These are phyloP conservation scores for Acromyrmex echinatior DNA, from an alignment of 1,140 invertebrate species.

Conservation along the genomic window DNA sequence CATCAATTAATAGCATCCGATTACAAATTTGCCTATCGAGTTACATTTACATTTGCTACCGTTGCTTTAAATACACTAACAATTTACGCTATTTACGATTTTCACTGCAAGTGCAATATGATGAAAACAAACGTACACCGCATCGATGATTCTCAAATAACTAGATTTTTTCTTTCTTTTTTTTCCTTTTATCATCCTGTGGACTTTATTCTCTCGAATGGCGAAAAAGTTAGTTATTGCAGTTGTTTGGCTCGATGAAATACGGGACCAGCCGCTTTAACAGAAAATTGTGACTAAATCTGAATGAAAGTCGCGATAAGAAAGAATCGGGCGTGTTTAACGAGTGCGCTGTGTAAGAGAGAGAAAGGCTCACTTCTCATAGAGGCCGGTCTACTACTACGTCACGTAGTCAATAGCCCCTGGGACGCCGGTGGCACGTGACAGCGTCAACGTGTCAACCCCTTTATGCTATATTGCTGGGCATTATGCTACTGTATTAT, in stretches of 20 bases:
- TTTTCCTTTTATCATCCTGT: not conserved
- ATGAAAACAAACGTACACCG: not conserved
- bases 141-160: not conserved
- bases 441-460: constrained; percentile 78
- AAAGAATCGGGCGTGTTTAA: constrained; percentile 66
- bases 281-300: constrained; percentile 61
- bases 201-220: constrained; percentile 10
- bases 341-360: constrained; percentile 63
- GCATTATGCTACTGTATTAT: constrained; percentile 77
- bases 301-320: constrained; percentile 23
- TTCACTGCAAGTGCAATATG: not conserved
- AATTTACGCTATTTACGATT: not conserved
- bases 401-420: constrained; percentile 76
- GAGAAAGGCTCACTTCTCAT: constrained; percentile 58
- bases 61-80: not conserved
- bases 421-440: constrained; percentile 75
- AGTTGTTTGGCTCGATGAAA: constrained; percentile 24
- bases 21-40: constrained; percentile 20
- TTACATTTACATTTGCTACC: not conserved
- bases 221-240: constrained; percentile 40
- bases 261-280: constrained; percentile 44
- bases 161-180: not conserved
- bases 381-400: constrained; percentile 46
- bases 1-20: not conserved
- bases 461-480: constrained; percentile 76